A percentile compares a stretch with the other conserved stretches of the same genome.
phyloP scores from a whole-genome alignment of 2,888 invertebrate genomes.

The Drosophila sordidula region DNA sequence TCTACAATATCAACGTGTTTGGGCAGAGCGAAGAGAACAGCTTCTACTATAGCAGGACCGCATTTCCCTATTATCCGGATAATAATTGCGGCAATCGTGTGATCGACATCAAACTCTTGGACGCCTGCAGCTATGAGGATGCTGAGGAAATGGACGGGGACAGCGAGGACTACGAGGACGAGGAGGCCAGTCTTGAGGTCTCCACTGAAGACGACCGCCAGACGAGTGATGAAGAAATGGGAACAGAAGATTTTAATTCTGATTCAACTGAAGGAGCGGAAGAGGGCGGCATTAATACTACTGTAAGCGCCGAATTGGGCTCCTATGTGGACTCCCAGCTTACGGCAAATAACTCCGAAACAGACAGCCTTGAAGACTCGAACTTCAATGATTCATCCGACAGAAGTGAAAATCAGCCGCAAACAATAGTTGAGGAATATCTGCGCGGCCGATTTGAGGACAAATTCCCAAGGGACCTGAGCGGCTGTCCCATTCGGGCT shows the following conservation, averaged over 20 bases:
- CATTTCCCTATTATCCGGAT: slow-evolving; percentile 83
- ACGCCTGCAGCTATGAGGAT: slow-evolving; percentile 74
- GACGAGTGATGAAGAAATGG: neutral
- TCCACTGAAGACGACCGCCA: slow-evolving; percentile 3
- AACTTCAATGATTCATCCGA: neutral
- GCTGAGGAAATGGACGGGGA: slow-evolving; percentile 26
- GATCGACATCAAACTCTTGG: slow-evolving; percentile 74
- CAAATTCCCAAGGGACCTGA: slow-evolving; percentile 82
- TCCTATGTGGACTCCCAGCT: neutral
- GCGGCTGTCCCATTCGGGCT: slow-evolving; percentile 81
- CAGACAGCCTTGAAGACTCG: neutral
- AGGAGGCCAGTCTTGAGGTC: slow-evolving; percentile 2
- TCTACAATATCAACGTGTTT: slow-evolving; percentile 83
- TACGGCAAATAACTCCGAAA: neutral
- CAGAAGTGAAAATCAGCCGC: slow-evolving; percentile 2
- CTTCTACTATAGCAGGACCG: slow-evolving; percentile 74
- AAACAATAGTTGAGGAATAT: slow-evolving; percentile 59
- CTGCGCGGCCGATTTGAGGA: slow-evolving; percentile 71
- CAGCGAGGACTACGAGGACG: slow-evolving; percentile 1
- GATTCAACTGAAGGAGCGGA: neutral
- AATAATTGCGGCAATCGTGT: slow-evolving; percentile 83
- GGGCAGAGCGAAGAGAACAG: slow-evolving; percentile 75
- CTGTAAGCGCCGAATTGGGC: neutral
- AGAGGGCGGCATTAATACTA: neutral
- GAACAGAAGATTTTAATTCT: too few species aligned